Evolutionary conservation across 1,140 invertebrate genomes (phyloP), one percentile per base, ranked within the genome.

Genomic region (Pantala flavescens): DNA sequence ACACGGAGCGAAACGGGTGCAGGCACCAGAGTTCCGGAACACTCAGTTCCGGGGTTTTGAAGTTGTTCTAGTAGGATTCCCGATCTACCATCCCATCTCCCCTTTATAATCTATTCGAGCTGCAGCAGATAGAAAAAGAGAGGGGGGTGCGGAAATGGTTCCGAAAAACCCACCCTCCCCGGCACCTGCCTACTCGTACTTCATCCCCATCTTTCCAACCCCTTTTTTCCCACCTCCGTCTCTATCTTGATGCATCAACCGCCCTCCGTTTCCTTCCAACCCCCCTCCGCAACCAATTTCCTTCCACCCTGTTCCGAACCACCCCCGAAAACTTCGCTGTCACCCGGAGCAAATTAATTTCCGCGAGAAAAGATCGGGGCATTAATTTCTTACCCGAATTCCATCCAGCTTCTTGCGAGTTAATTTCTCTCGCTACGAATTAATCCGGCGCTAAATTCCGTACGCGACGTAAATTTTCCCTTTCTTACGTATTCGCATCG

Each of bases 371-470:
- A 63, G 49, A 63, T 63, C 49, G 14, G 49, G 49, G 49, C 49
- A 63, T 63, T 63, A 63, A 63, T 63, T 63, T 63, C 49, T 63
- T 21, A 63, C 49, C 49, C n/a, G 12, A 63, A 3, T 63, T 21
- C 49, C n/a, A 63, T 63, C 49, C 49, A 16, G 12, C 49, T 1
- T 16, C 49, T 63, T 63, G 12, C 49, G 12, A 63, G 14, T 63
- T 63, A 63, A 63, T 63, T 21, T 63, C 49, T 63, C 49, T 63
- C 49, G 49, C 49, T 63, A 63, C 49, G 12, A 63, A 63, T 63
- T 63, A 63, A 63, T 1, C 49, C 28, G 28, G 3, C 28, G 28
- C 9, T 36, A 36, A 36, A 36, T 36, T 36, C 28, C 28, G 28
- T 9, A 36, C 28, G 28, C 28, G 28, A 9, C 28, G 28, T 36